These are phyloP conservation scores for Beris chalybata DNA, from an alignment of 2,888 invertebrate genomes.

Conservation along the genomic window DNA sequence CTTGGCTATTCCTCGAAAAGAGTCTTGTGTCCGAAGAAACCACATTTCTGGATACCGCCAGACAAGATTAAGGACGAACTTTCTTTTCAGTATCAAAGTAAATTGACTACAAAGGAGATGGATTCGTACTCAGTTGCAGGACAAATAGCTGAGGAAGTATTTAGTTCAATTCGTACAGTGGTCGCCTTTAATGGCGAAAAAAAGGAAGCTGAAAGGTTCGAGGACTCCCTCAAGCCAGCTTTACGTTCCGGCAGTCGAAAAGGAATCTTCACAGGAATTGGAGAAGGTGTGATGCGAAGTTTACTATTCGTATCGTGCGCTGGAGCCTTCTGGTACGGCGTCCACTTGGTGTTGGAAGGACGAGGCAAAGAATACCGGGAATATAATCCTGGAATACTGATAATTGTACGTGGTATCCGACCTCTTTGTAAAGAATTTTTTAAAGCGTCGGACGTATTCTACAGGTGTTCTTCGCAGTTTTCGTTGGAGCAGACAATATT, in stretches of 20 bases:
- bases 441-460: too few relatives aligned
- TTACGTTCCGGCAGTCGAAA: slow-evolving; percentile 64
- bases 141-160: slow-evolving; percentile 73
- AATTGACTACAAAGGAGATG: slow-evolving; percentile 65
- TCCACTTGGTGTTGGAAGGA: slow-evolving; percentile 67
- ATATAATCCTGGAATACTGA: slow-evolving; percentile 69
- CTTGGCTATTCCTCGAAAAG: too few relatives aligned
- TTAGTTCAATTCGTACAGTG: slow-evolving; percentile 73
- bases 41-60: background rate
- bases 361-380: slow-evolving; percentile 59
- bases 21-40: background rate
- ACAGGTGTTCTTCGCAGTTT: slow-evolving; percentile 66
- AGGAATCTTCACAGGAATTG: slow-evolving; percentile 68
- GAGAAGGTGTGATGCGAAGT: slow-evolving; percentile 71
- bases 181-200: slow-evolving; percentile 75
- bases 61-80: background rate
- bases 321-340: slow-evolving; percentile 78
- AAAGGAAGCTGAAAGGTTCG: slow-evolving; percentile 65
- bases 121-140: slow-evolving; percentile 75
- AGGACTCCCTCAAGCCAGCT: slow-evolving; percentile 61
- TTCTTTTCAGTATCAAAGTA: slow-evolving; percentile 63
- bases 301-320: slow-evolving; percentile 72
- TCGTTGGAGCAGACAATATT: slow-evolving; percentile 74
- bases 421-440: slow-evolving; percentile 35
- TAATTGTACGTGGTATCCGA: slow-evolving; percentile 62